Evolutionary conservation across 2,113 vertebrate genomes (phyloP), one percentile per base, ranked within the genome.

Genomic region (Cyrtonyx montezumae): DNA sequence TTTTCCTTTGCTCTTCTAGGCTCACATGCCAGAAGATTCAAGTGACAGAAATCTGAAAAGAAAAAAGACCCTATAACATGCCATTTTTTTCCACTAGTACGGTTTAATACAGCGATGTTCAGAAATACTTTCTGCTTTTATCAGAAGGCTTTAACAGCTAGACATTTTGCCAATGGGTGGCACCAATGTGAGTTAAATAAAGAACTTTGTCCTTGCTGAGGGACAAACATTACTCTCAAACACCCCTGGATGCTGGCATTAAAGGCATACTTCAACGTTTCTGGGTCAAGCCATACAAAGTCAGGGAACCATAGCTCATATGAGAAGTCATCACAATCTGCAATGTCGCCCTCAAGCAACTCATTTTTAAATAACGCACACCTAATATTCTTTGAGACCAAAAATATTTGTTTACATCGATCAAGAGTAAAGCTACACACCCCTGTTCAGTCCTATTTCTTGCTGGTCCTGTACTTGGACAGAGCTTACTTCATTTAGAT

Each of bases 151-250:
- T 25, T 62, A 84, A 84, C 37, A 70, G 34, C 14, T 82, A 65
- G 63, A 10, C 55, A 55, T 79, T 91, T 84, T 84, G 67, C 70
- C 87, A 92, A 94, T 53, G 95, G 89, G 63, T 95, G 91, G 88
- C 92, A 93, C 53, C 78, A 94, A 53, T 28, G 77, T 45, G 30
- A 92, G 63, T 81, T 59, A 49, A 78, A 69, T 34, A 30, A 84
- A 92, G 62, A 92, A 51, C 4, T 4, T 26, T 30, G 40, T 23
- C 62, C 53, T 81, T 62, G 30, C 30, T 26, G 13, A 81, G 15
- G 18, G 53, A 23, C 28, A 79, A 81, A 42, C 8, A 28, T 42
- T 70, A 18, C 37, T 37, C 32, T 81, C 66, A 43, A 37, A 6
- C 13, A 16, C 13, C n/a, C 42, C 43, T 14, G 53, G 17, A 32